Base-by-base conservation (phyloP, 1,140 invertebrate genomes). In the Hyphantria cunea region DNA sequence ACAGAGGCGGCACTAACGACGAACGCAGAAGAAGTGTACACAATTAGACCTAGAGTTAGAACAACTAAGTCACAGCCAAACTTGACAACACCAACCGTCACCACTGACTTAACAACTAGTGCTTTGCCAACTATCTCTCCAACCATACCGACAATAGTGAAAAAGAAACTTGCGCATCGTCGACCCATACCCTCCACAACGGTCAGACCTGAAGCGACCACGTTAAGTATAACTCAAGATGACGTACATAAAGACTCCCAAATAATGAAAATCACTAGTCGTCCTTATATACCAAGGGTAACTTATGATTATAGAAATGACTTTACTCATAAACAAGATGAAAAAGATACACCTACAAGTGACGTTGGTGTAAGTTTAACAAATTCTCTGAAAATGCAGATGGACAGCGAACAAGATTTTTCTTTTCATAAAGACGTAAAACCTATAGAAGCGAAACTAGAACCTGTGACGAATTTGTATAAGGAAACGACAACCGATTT, bases 311-410 rank as follows among this genome's bases (percentile, higher is more conserved):
- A 73, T 14, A 85, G 77, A 59, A 67, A 75, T 70, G 14, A 83
- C 66, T 91, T 90, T 54, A 87, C 76, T 34, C 91, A 92, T 58
- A 92, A 92, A 48, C 91, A 92, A 61, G 91, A 92, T 52, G 91
- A 92, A 71, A 92, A 92, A 64, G 91, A 92, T 33, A 92, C 91
- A 11, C 91, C 91, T 8, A 91, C 90, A 11, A 92, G 91, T 64
- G 90, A 92, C 47, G 80, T 91, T 11, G 70, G 86, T 6, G 80
- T 91, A 12, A 87, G 78, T 62, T 68, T 87, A 52, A 79, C 58
- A 31, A 85, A 90, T 53, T 72, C 70, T 8, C 60, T 79, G 5
- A 85, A 79, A 64, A 79, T 68, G 15, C 74, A 73, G 7, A 58
- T 72, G 8, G 74, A 79, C 53, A 37, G 66, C 42, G 64, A 74